Conservation (phyloP, 2,888 invertebrate genomes). For the Hartigia nigra region DNA sequence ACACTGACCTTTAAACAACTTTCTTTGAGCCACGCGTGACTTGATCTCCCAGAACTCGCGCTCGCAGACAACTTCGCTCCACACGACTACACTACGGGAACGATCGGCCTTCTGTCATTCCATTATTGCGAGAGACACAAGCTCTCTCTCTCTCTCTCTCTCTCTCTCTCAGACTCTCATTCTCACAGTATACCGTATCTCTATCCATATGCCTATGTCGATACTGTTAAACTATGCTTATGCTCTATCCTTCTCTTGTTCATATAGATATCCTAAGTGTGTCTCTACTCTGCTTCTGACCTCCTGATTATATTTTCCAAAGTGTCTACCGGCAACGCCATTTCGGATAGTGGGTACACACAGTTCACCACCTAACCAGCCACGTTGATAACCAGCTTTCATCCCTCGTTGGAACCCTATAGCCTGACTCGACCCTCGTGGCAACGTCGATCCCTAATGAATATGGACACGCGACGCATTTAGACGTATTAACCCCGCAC, state of each 20-base stretch:
- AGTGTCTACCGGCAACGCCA: background rate
- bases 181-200: background rate
- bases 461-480: slow-evolving; percentile 62
- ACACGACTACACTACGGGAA: background rate
- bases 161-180: background rate
- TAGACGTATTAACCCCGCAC: slow-evolving; percentile 52
- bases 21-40: slow-evolving; percentile 57
- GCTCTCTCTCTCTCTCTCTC: no score
- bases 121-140: background rate
- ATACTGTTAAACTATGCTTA: background rate
- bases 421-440: background rate
- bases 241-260: background rate
- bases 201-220: background rate
- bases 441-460: slow-evolving; percentile 51
- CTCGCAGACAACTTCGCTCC: background rate
- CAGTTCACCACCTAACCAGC: background rate
- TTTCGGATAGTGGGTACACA: background rate
- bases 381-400: background rate
- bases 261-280: background rate
- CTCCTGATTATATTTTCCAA: background rate
- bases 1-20: slow-evolving; percentile 60
- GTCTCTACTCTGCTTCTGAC: background rate
- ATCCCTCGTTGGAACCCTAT: background rate
- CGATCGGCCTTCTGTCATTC: background rate
- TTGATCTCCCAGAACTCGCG: slow-evolving; percentile 41